phyloP scores from a whole-genome alignment of 1,140 invertebrate genomes.

The Heliothis subflexa region DNA sequence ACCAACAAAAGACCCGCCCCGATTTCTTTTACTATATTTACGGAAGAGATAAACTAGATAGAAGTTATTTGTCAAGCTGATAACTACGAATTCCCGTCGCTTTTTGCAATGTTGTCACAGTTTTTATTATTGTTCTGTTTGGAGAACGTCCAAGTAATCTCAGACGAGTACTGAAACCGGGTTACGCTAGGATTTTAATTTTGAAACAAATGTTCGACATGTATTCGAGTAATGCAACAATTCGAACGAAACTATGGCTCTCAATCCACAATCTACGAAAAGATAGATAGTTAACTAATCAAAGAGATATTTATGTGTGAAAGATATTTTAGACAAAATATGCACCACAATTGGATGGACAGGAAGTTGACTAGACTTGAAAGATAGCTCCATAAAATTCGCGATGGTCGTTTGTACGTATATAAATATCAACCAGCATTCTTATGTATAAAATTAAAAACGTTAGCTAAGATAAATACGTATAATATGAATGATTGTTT shows the following conservation, averaged over 20 bases:
- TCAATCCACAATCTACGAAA: not conserved
- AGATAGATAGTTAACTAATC: slow-evolving; percentile 17
- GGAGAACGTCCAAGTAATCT: slow-evolving; percentile 15
- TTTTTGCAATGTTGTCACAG: slow-evolving; percentile 15
- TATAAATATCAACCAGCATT: not conserved
- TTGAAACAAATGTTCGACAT: too few relatives aligned
- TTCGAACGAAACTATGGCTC: slow-evolving; percentile 5
- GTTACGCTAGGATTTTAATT: not conserved
- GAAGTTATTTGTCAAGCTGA: slow-evolving; percentile 5
- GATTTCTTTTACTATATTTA: slow-evolving; percentile 14
- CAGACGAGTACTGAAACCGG: not conserved
- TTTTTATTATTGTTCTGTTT: slow-evolving; percentile 31
- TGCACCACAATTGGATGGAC: not conserved
- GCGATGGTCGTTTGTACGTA: not conserved
- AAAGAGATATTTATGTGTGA: not conserved
- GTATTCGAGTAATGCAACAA: not conserved
- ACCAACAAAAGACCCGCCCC: slow-evolving; percentile 19
- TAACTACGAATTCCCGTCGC: slow-evolving; percentile 7
- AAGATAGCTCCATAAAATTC: not conserved
- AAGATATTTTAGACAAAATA: not conserved
- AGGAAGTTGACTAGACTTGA: not conserved
- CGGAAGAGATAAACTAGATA: slow-evolving; percentile 24
- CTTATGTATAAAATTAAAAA: not conserved
- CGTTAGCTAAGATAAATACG: not conserved
- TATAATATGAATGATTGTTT: slow-evolving; percentile 9